A percentile compares a stretch with the other conserved stretches of the same genome.
These are phyloP conservation scores for Acridotheres tristis DNA, from an alignment of 2,797 vertebrate genomes.

Conservation along the genomic window DNA sequence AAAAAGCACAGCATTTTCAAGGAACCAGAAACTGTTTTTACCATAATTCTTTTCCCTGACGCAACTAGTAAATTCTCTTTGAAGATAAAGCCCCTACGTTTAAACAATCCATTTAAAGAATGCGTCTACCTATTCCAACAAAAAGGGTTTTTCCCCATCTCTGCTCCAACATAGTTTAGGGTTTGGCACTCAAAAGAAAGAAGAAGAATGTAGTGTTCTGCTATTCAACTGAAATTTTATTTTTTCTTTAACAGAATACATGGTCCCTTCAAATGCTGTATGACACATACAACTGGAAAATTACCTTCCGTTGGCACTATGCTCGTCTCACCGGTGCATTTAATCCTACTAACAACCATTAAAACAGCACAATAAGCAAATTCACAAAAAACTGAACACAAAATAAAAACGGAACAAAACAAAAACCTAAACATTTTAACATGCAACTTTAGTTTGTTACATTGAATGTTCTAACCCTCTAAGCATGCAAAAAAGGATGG, in stretches of 20 bases:
- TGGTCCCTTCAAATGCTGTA: conserved; percentile 86
- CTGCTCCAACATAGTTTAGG: conserved; percentile 60
- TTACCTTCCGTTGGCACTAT: conserved; percentile 83
- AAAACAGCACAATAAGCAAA: conserved; percentile 82
- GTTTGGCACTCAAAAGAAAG: conserved; percentile 79
- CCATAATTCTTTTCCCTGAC: conserved; percentile 29
- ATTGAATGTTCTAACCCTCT: conserved; percentile 79
- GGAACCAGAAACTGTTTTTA: conserved; percentile 79
- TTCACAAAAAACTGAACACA: conserved; percentile 82
- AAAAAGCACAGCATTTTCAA: conserved; percentile 84
- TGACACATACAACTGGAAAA: conserved; percentile 82
- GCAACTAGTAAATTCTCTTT: conserved; percentile 33
- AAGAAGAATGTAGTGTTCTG: conserved; percentile 63
- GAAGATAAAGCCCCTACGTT: conserved; percentile 51
- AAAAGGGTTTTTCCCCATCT: conserved; percentile 51
- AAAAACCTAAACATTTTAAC: conserved; percentile 81
- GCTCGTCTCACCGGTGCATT: conserved; percentile 81
- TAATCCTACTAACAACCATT: conserved; percentile 82
- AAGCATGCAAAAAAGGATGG: conserved; percentile 79
- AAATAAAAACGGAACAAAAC: conserved; percentile 75
- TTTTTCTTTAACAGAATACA: conserved; percentile 64
- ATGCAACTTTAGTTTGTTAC: conserved; percentile 89
- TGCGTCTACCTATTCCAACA: conserved; percentile 52
- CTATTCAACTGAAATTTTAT: conserved; percentile 61
- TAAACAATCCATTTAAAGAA: conserved; percentile 45